Conservation (phyloP, 1,140 invertebrate species). For the Bombus haemorrhoidalis region DNA sequence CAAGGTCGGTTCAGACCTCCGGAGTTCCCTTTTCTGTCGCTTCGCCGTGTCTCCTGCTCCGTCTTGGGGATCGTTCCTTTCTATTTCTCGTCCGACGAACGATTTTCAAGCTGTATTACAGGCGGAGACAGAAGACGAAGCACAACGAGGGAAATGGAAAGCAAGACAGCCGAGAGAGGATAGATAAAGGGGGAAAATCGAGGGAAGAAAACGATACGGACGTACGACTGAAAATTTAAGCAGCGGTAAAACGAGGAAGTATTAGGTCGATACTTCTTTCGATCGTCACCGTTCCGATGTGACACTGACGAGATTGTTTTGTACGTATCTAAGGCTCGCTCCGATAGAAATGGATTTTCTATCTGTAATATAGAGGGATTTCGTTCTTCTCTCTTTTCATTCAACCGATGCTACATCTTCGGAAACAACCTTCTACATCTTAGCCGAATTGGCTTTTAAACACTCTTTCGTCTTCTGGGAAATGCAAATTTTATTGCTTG, state of each 20-base stretch:
- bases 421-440: not conserved
- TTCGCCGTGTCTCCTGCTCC: not conserved
- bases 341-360: slow-evolving; percentile 1
- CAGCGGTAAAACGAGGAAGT: not conserved
- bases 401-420: not conserved
- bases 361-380: not conserved
- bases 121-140: not conserved
- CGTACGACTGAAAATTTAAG: slow-evolving; percentile 1
- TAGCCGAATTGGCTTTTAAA: not conserved
- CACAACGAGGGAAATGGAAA: not conserved
- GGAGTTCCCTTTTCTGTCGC: not conserved
- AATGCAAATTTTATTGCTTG: not conserved
- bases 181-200: not conserved
- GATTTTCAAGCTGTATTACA: slow-evolving; percentile 30
- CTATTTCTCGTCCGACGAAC: slow-evolving; percentile 38
- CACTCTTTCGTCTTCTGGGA: not conserved
- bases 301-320: not conserved
- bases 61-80: slow-evolving; percentile 19
- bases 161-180: not conserved
- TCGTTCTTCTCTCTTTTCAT: not conserved
- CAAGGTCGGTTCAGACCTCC: slow-evolving; percentile 11
- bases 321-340: not conserved
- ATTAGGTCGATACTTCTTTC: slow-evolving; percentile 8
- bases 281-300: slow-evolving; percentile 18
- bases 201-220: not conserved